phyloP scores from a whole-genome alignment of 2,797 vertebrate species.

The Carduelis carduelis region DNA sequence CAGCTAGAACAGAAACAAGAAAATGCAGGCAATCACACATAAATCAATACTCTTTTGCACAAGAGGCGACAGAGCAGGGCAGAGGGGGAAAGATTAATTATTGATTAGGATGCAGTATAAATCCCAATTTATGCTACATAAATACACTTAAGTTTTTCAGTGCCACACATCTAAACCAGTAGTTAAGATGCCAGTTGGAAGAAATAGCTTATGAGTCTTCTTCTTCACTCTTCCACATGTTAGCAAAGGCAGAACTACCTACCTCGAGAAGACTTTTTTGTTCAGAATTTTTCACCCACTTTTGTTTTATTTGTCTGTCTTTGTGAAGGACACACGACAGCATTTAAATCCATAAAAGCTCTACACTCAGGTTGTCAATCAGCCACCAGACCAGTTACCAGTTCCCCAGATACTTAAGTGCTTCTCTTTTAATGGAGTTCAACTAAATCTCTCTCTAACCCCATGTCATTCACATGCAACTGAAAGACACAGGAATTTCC shows the following conservation, averaged over 20 bases:
- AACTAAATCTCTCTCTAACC: neutral
- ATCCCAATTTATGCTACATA: neutral
- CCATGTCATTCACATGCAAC: neutral
- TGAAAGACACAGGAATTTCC: neutral
- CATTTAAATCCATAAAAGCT: neutral
- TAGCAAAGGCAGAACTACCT: neutral
- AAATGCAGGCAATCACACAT: neutral
- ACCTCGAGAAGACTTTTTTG: neutral
- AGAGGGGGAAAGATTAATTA: neutral
- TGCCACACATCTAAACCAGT: neutral
- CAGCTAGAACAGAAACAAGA: slow-evolving; percentile 77
- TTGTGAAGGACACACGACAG: neutral
- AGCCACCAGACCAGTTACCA: neutral
- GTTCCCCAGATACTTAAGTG: neutral
- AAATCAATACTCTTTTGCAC: neutral
- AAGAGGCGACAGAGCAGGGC: neutral
- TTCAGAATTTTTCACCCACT: neutral
- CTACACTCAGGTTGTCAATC: neutral
- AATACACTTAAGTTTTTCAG: neutral
- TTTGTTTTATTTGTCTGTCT: neutral
- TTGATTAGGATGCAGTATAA: neutral
- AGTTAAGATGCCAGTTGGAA: neutral
- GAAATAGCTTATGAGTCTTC: neutral
- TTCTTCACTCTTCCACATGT: neutral
- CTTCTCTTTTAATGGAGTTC: neutral